Evolutionary conservation across 2,113 vertebrate species (phyloP).

Genomic region (Laticauda laticaudata): DNA sequence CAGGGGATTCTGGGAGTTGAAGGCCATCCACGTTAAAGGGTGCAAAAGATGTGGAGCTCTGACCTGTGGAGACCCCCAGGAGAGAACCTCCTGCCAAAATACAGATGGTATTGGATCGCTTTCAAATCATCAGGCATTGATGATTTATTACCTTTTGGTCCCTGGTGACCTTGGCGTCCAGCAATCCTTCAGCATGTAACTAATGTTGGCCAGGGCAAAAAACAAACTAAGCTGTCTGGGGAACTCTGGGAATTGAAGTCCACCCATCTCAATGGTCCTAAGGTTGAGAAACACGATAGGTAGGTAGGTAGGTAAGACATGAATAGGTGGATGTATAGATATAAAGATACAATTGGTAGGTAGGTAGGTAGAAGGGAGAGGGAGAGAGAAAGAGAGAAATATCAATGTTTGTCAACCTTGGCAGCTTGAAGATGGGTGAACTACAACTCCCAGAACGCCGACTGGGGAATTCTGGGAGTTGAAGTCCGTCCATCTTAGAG

Average conservation of each 20-base stretch:
- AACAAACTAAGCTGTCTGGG: neutral
- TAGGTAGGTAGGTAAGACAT: no score
- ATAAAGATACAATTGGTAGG: no score
- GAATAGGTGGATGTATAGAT: no score
- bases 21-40: neutral
- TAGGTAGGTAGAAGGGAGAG: accelerated
- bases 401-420: neutral
- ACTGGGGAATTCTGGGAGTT: neutral
- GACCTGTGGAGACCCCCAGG: neutral
- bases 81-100: neutral
- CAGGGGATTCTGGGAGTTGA: neutral
- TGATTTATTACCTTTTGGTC: neutral
- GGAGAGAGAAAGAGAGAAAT: no score
- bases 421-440: no score
- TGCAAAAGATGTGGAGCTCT: neutral
- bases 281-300: neutral
- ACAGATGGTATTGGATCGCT: neutral
- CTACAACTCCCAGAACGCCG: neutral
- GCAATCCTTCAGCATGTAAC: neutral
- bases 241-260: neutral
- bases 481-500: neutral
- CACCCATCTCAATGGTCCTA: neutral
- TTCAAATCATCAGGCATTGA: neutral
- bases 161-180: neutral
- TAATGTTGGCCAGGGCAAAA: neutral